These are phyloP conservation scores for Amphiura filiformis DNA, from an alignment of 35 echinoderm and acorn worm genomes.

Conservation along the genomic window DNA sequence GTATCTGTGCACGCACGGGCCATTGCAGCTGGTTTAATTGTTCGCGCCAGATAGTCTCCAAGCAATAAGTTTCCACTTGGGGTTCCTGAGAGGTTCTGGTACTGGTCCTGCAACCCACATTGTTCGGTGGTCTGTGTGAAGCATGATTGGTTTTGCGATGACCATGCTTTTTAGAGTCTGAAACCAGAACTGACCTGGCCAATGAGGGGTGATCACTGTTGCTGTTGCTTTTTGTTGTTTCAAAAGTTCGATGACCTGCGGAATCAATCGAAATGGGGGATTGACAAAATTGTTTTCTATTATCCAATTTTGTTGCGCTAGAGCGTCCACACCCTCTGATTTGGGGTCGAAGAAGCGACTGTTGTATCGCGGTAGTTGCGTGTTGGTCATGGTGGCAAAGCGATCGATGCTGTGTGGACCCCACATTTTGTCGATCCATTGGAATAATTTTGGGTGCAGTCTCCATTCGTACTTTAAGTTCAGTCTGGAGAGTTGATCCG, in stretches of 20 bases:
- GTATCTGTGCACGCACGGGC: conserved; percentile 14
- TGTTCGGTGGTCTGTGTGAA: not conserved
- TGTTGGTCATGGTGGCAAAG: conserved; percentile 46
- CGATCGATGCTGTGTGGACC: conserved; percentile 47
- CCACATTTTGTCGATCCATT: conserved; percentile 26
- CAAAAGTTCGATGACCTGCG: conserved; percentile 20
- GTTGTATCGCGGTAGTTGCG: conserved; percentile 55
- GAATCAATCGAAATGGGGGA: conserved; percentile 38
- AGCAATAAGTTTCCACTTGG: conserved; percentile 30
- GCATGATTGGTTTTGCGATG: conserved; percentile 13
- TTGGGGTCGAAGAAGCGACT: conserved; percentile 29
- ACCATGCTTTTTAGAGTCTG: conserved; percentile 4
- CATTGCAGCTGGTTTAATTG: conserved; percentile 6
- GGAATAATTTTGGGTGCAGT: conserved; percentile 27
- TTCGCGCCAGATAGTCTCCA: conserved; percentile 52
- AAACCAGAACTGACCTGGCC: conserved; percentile 37
- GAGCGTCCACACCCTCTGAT: conserved; percentile 30
- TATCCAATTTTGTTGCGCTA: conserved; percentile 52
- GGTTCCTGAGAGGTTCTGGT: conserved; percentile 37
- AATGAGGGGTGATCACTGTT: conserved; percentile 30
- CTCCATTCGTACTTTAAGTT: conserved; percentile 44
- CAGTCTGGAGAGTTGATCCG: conserved; percentile 28
- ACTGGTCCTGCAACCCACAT: not conserved
- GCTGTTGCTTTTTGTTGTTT: conserved; percentile 18
- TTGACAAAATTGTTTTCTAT: conserved; percentile 63